phyloP scores from a whole-genome alignment of 1,140 invertebrate species.

The Acromyrmex heyeri region DNA sequence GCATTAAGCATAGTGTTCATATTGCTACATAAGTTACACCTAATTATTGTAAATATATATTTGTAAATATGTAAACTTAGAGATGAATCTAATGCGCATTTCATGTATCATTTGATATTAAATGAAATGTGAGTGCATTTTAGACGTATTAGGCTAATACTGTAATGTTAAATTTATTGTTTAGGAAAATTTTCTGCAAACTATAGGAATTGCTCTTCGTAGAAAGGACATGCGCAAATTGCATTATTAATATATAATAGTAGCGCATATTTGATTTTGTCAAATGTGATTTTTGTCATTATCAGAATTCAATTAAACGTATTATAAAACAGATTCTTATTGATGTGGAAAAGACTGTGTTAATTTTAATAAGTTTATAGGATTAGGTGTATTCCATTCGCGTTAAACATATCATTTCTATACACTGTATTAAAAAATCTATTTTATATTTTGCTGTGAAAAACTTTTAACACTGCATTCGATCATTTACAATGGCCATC shows the following conservation, averaged over 20 bases:
- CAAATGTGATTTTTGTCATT: neutral
- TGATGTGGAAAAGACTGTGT: neutral
- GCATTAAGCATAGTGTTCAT: slow-evolving; percentile 18
- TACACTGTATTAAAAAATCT: neutral
- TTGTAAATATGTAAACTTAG: slow-evolving; percentile 52
- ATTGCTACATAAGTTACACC: too few relatives aligned
- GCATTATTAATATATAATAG: slow-evolving; percentile 52
- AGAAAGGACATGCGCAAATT: slow-evolving; percentile 41
- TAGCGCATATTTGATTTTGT: slow-evolving; percentile 23
- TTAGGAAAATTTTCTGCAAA: slow-evolving; percentile 74
- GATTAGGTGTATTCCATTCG: neutral
- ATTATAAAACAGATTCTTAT: neutral
- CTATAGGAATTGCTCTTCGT: slow-evolving; percentile 77
- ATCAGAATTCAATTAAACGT: slow-evolving; percentile 20
- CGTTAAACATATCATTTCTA: slow-evolving; percentile 60
- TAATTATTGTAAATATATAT: slow-evolving; percentile 44
- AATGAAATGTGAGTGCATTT: neutral
- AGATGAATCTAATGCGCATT: neutral
- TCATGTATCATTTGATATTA: slow-evolving; percentile 11
- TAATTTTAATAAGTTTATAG: neutral
- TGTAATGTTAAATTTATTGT: slow-evolving; percentile 35
- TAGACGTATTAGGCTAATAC: slow-evolving; percentile 18
- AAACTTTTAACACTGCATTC: neutral
- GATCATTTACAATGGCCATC: slow-evolving; percentile 11
- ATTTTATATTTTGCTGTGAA: neutral